A percentile compares a stretch with the other conserved stretches of the same genome.
Conservation (phyloP, 2,888 invertebrate species). For the Xanthia icteritia region DNA sequence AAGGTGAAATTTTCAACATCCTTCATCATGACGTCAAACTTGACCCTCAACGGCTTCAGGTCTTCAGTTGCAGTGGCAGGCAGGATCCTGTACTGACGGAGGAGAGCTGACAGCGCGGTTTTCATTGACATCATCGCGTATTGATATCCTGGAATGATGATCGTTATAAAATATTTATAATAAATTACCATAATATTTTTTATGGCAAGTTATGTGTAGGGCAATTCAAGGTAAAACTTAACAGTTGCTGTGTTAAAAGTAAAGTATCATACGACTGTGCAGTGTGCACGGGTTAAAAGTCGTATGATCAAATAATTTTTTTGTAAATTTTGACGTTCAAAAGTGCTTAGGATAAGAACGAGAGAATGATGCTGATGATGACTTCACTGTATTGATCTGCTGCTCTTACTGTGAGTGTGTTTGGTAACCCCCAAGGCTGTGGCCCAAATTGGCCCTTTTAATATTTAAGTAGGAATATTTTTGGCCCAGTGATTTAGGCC, state of each 20-base stretch:
- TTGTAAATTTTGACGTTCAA: too few species aligned
- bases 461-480: background rate
- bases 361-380: background rate
- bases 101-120: conserved; percentile 75
- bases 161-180: background rate
- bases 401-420: too few species aligned
- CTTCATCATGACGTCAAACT: conserved; percentile 72
- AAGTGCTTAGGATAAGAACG: too few species aligned
- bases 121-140: conserved; percentile 86
- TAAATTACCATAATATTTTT: background rate
- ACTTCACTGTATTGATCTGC: background rate
- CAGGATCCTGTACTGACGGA: conserved; percentile 72
- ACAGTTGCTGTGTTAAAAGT: background rate
- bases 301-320: too few species aligned
- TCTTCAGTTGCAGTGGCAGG: conserved; percentile 44
- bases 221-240: too few species aligned
- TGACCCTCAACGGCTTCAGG: conserved; percentile 56
- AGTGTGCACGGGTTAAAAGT: background rate
- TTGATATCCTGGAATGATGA: conserved; percentile 73
- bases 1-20: conserved; percentile 61
- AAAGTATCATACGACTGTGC: too few species aligned
- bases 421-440: too few species aligned
- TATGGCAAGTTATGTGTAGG: too few species aligned
- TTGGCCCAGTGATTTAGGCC: background rate
- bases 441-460: background rate